phyloP scores from a whole-genome alignment of 2,797 vertebrate species.

The Clarias laeviceps region DNA sequence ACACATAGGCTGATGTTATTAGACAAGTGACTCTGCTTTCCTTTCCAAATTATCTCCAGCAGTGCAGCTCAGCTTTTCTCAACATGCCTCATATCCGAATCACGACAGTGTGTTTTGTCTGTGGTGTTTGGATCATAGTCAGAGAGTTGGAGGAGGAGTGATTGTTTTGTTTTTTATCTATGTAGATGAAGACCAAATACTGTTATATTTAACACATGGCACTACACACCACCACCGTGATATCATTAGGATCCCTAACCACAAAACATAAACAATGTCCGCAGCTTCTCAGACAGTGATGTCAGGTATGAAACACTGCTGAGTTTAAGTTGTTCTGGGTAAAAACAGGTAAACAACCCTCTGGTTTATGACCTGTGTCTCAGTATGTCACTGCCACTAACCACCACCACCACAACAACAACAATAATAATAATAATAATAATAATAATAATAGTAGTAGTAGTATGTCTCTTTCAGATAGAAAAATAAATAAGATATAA shows the following conservation, averaged over 20 bases:
- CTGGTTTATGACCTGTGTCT: background rate
- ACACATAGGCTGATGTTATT: background rate
- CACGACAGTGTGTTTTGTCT: constrained; percentile 36
- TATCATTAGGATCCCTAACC: constrained; percentile 22
- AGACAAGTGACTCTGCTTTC: constrained; percentile 4
- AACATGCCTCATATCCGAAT: constrained; percentile 21
- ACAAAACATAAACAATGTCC: constrained; percentile 20
- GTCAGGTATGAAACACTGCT: background rate
- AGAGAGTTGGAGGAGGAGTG: background rate
- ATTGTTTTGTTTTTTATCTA: background rate
- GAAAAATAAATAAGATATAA: background rate
- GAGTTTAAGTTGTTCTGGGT: background rate
- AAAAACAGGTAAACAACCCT: background rate
- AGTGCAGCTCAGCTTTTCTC: constrained; percentile 11
- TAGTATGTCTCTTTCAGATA: background rate
- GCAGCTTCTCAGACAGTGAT: background rate
- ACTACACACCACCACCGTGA: background rate
- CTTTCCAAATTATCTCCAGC: constrained; percentile 16
- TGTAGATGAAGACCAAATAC: constrained; percentile 24
- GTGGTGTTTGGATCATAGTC: constrained; percentile 17
- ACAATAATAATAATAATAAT: background rate
- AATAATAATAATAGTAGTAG: background rate
- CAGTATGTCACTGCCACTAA: background rate
- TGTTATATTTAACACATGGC: constrained; percentile 14
- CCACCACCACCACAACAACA: background rate